Base-by-base conservation (phyloP, 2,888 invertebrate species). In the Chaetogeoica ovagalla region DNA sequence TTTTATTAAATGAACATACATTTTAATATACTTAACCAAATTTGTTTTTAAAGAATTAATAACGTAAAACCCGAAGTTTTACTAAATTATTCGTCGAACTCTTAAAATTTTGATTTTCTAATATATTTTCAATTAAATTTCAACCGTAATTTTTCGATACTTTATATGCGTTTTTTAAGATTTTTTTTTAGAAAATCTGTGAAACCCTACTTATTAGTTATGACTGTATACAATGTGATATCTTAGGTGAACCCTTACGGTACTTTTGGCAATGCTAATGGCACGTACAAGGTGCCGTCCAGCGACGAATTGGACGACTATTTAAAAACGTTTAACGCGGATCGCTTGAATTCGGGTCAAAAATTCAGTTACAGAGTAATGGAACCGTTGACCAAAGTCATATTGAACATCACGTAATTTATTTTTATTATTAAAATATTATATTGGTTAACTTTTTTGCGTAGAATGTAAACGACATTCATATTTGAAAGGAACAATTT, bases 331-430 rank as follows among this genome's bases (percentile, higher is more conserved):
- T 55, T 23, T 23, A 43, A 43, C n/a, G 13, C 19, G 19, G 71
- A 79, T 15, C 55, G 71, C 0, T 43, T 43, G 17, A 23, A 63
- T 7, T 23, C 63, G 0, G 23, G 23, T 0, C 57, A 57, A 30
- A 79, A 71, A 71, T 79, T 71, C 55, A 39, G 55, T 7, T 79
- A 11, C n/a, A 71, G 57, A 5, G 17, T 63, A 19, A 79, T 79
- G 71, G 57, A 79, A 4, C 43, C 63, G 1, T 23, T 71, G 52
- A 79, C 79, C 2, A 79, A 9, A 63, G 23, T 4, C 15, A 2
- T 79, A n/a, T 8, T 79, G 37, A 79, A 79, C n/a, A 19, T 79
- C 13, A 71, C 79, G 79, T 79, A 43, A 69, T 55, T 13, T 1
- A 23, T 60, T 30, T 23, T 60, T 60, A 2, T 30, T 30, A 30